Evolutionary conservation across 2,888 invertebrate species (phyloP), one percentile per base, ranked within the genome.

Genomic region (Trachelus troglodyta): DNA sequence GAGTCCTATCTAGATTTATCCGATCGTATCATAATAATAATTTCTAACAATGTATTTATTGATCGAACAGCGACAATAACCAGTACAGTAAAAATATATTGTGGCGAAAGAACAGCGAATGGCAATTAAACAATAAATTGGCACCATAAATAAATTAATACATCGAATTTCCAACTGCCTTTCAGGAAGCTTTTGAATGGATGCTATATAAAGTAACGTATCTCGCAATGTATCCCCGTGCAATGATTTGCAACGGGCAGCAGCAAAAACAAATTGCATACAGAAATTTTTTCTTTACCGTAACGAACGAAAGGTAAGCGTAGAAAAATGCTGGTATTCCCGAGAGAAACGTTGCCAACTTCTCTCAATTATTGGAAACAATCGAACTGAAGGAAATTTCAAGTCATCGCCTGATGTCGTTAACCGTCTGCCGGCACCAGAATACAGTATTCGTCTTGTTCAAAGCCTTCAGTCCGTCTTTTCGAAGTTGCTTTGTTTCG

Each of bases 61-160:
- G 40, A 23, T 56, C 40, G 23, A 56, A 56, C 40, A 23, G 2
- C 2, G 9, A 56, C 23, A 56, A 56, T 56, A 23, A 9, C 2
- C 9, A 56, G 6, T 56, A 23, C 9, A 15, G 2, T 56, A 56
- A 56, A 56, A 56, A 56, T 56, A 9, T 15, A 23, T 56, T 56
- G 23, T 9, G 4, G 15, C 1, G 40, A 23, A 23, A 56, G 9
- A 23, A 56, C 9, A 0, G 23, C 23, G 40, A 56, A 56, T 23
- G 40, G 40, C 40, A 23, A 30, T 35, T 23, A 69, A 73, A 34
- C 74, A 69, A 74, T 74, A 74, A 77, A 74, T 34, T 34, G 74
- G 12, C n/a, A 34, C 37, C 34, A 68, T 68, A 77, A 77, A 77
- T 68, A 68, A 40, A 77, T 77, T 40, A 77, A 74, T 74, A 74